A percentile compares a stretch with the other conserved stretches of the same genome.
Conservation (phyloP, 2,113 vertebrate genomes). For the Sula dactylatra region DNA sequence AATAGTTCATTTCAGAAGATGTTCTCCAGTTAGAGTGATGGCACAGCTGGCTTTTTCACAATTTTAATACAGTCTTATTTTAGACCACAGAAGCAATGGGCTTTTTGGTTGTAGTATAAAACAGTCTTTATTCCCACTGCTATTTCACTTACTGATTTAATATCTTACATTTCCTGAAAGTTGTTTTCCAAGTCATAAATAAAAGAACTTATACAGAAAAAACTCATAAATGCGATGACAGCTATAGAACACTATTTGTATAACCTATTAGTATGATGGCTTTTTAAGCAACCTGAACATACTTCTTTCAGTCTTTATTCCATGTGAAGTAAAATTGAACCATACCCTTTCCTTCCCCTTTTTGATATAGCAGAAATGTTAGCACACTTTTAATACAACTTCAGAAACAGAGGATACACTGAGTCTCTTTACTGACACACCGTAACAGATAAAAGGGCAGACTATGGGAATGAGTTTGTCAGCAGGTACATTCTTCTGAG, state of each 20-base stretch:
- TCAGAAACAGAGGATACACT: neutral
- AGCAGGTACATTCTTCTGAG: neutral
- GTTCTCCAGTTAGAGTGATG: neutral
- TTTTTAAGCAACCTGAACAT: neutral
- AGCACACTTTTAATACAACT: neutral
- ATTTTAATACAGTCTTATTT: neutral
- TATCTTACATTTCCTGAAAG: neutral
- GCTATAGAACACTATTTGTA: neutral
- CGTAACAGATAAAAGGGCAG: neutral
- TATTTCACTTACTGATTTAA: neutral
- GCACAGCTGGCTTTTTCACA: neutral
- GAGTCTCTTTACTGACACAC: neutral
- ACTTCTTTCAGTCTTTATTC: neutral
- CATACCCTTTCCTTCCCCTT: neutral
- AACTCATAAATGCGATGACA: neutral
- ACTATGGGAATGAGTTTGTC: neutral
- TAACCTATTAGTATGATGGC: neutral
- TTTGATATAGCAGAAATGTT: neutral
- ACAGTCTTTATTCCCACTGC: neutral
- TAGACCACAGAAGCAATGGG: neutral
- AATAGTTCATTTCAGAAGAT: neutral
- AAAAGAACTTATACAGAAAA: neutral
- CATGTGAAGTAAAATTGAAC: neutral
- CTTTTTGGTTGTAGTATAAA: neutral
- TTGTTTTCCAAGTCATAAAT: slow-evolving; percentile 9